Evolutionary conservation across 2,797 vertebrate genomes (phyloP).

Genomic region (Spinibarbus caldwelli): DNA sequence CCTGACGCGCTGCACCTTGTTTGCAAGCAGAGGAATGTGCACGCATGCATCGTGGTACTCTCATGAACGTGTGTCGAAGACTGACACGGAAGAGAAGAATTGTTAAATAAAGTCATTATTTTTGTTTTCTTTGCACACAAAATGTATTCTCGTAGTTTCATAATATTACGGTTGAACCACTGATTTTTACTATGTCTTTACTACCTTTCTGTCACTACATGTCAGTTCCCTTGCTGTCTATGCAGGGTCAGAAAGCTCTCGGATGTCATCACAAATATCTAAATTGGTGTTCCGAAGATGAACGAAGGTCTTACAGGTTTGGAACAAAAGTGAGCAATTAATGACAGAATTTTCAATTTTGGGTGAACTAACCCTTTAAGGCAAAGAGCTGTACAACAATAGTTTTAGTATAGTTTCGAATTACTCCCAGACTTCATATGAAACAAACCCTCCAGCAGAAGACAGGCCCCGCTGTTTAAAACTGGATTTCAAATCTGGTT

Average conservation of each 20-base stretch:
- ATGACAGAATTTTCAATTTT: background rate
- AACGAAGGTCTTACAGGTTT: background rate
- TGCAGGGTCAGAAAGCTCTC: background rate
- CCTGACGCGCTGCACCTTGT: background rate
- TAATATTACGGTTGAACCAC: background rate
- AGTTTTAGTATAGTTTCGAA: background rate
- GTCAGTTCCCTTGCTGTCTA: background rate
- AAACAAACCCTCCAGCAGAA: background rate
- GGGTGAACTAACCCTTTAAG: background rate
- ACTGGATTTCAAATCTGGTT: background rate
- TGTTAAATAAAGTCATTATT: background rate
- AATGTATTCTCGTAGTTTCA: background rate
- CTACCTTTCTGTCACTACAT: background rate
- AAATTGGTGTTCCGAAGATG: background rate
- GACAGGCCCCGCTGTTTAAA: background rate
- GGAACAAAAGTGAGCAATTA: background rate
- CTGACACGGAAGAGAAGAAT: background rate
- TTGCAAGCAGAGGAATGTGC: background rate
- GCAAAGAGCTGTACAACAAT: background rate
- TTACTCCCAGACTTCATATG: background rate
- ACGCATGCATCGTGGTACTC: background rate
- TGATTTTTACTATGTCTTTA: background rate
- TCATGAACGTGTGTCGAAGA: background rate
- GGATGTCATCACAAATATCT: background rate
- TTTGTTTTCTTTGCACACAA: background rate